Conservation (phyloP, 2,797 vertebrate genomes). For the Neosalanx taihuensis region DNA sequence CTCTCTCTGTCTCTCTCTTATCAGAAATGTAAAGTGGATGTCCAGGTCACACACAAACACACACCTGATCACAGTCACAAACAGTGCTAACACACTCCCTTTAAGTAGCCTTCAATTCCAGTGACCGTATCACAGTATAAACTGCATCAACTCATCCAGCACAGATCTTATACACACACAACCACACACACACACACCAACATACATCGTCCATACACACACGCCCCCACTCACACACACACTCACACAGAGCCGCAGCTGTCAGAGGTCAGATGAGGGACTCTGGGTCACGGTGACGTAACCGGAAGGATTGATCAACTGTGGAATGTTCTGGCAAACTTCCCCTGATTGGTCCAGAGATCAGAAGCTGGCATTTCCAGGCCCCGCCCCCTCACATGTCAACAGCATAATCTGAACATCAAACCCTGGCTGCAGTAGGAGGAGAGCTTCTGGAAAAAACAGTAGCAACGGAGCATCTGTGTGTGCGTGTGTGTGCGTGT, state of each 20-base stretch:
- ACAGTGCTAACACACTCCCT: no score
- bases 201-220: no score
- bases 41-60: no score
- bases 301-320: background rate
- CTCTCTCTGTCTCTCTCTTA: no score
- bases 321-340: background rate
- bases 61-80: no score
- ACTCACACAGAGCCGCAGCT: background rate
- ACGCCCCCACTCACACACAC: no score
- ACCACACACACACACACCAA: background rate
- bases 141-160: no score
- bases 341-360: background rate
- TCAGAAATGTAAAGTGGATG: no score
- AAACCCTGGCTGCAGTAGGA: background rate
- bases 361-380: background rate
- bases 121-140: no score
- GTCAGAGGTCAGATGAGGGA: background rate
- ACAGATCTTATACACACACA: no score
- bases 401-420: background rate
- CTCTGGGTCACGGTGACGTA: background rate
- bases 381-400: background rate
- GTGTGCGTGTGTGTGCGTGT: conserved; percentile 1
- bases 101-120: no score
- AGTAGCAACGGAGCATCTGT: background rate
- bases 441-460: background rate